These are phyloP conservation scores for Nyctalus aviator DNA, from an alignment of 2,797 vertebrate genomes.

Conservation along the genomic window DNA sequence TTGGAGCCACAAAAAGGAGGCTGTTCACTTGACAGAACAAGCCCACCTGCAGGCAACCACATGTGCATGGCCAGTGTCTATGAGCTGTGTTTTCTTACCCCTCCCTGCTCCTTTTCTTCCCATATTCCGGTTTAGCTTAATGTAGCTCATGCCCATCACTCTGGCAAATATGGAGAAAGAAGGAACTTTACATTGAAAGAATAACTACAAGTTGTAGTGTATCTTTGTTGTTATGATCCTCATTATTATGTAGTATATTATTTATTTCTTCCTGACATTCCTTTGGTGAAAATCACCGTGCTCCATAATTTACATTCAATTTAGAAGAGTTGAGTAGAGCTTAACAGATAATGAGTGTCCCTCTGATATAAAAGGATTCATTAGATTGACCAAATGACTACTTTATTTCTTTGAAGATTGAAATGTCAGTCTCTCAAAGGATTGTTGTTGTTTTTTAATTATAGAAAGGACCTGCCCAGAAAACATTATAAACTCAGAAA, in stretches of 20 bases:
- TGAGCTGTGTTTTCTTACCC: neutral
- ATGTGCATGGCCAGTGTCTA: neutral
- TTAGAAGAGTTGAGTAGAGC: constrained; percentile 31
- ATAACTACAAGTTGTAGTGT: neutral
- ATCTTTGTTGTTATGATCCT: neutral
- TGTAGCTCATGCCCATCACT: neutral
- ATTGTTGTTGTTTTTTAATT: neutral
- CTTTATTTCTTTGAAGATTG: neutral
- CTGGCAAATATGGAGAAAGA: neutral
- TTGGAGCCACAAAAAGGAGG: neutral
- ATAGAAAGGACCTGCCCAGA: neutral
- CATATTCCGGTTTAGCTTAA: neutral
- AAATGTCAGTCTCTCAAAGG: constrained; percentile 1
- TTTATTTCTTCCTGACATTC: neutral
- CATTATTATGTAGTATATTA: neutral
- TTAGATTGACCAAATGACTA: neutral
- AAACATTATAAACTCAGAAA: neutral
- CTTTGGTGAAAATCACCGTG: constrained; percentile 4
- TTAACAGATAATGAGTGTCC: constrained; percentile 1
- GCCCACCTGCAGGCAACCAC: neutral
- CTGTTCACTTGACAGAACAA: neutral
- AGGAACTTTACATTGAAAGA: constrained; percentile 15
- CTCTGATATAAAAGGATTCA: constrained; percentile 15
- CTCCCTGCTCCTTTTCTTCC: neutral
- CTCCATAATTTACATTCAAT: constrained; percentile 8